These are phyloP conservation scores for Phalacrocorax carbo DNA, from an alignment of 2,113 vertebrate species.

Conservation along the genomic window DNA sequence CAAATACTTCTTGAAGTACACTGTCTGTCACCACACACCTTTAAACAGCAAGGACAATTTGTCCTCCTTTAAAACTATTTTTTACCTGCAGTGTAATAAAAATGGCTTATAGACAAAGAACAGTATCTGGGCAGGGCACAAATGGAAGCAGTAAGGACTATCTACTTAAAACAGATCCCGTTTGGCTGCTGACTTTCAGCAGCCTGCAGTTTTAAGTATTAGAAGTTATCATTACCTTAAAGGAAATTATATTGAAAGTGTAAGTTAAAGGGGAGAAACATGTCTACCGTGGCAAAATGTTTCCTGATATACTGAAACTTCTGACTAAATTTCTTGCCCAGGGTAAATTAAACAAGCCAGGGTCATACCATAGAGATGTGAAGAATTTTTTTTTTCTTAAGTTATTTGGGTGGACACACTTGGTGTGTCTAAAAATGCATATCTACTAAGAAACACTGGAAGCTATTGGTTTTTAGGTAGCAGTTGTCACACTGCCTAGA, in stretches of 20 bases:
- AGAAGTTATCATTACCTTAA: background rate
- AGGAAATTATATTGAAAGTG: background rate
- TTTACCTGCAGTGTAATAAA: background rate
- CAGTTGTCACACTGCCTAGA: background rate
- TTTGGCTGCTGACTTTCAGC: background rate
- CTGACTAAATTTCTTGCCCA: background rate
- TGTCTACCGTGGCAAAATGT: fast-evolving
- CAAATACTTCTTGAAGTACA: background rate
- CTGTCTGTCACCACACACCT: fast-evolving
- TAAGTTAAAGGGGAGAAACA: background rate
- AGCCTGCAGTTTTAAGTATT: background rate
- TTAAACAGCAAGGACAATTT: background rate
- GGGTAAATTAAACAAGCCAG: background rate
- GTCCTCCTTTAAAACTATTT: background rate
- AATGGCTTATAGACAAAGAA: background rate
- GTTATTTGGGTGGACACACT: background rate
- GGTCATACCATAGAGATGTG: background rate
- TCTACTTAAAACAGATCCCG: background rate
- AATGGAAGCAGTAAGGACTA: background rate
- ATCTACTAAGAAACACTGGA: background rate
- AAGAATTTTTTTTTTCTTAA: background rate
- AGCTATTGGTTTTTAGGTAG: background rate
- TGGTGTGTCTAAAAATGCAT: background rate
- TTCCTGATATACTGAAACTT: background rate
- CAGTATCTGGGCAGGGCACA: background rate